These are phyloP conservation scores for Eriosoma lanigerum DNA, from an alignment of 1,140 invertebrate species.

Conservation along the genomic window DNA sequence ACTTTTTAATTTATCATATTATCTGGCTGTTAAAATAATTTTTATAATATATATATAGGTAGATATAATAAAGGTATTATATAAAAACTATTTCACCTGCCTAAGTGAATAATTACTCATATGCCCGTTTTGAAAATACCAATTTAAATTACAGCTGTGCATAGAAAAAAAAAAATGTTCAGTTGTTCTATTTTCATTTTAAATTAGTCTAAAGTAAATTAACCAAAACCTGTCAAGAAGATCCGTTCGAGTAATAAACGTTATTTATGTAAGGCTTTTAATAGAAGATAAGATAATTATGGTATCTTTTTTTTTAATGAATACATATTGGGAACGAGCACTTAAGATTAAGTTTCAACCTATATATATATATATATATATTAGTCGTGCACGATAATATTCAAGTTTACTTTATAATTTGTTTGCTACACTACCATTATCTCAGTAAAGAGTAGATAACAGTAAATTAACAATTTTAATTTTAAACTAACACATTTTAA, in stretches of 20 bases:
- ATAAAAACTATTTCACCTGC: slow-evolving; percentile 40
- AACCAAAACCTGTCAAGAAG: slow-evolving; percentile 36
- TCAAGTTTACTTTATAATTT: slow-evolving; percentile 7
- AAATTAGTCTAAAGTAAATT: slow-evolving; percentile 43
- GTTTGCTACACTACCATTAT: neutral
- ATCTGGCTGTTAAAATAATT: too few relatives aligned
- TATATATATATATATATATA: too few relatives aligned
- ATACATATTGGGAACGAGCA: neutral
- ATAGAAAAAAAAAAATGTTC: slow-evolving; percentile 3
- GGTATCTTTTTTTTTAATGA: neutral
- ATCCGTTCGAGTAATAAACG: slow-evolving; percentile 6
- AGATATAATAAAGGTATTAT: too few relatives aligned
- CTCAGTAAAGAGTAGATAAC: neutral
- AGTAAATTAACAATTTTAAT: neutral
- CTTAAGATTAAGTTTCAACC: slow-evolving; percentile 24
- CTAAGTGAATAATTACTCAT: slow-evolving; percentile 33
- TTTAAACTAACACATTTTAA: neutral
- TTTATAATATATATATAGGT: too few relatives aligned
- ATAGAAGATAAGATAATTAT: slow-evolving; percentile 42
- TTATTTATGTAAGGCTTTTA: slow-evolving; percentile 43
- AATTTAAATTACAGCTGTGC: slow-evolving; percentile 35
- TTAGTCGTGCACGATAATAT: neutral
- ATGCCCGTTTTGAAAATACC: slow-evolving; percentile 36
- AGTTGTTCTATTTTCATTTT: slow-evolving; percentile 39
- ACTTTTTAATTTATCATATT: too few relatives aligned